Percentiles rank a stretch among this genome's conserved stretches.
phyloP scores from a whole-genome alignment of 2,113 vertebrate genomes.

The Mellivora capensis region DNA sequence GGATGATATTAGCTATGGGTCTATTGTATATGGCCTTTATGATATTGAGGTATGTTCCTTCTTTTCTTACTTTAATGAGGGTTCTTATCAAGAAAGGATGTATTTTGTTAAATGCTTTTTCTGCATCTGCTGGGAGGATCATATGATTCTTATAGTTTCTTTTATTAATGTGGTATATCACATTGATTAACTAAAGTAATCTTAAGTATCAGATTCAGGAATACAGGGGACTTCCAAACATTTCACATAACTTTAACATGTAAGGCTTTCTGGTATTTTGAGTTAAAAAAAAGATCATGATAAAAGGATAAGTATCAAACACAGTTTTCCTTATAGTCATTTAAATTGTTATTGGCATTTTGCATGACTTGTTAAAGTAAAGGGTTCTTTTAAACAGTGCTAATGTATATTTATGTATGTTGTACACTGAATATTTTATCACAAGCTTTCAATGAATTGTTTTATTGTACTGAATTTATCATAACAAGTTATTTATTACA shows the following conservation, averaged over 20 bases:
- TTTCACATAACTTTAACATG: constrained; percentile 20
- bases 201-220: not conserved
- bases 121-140: not conserved
- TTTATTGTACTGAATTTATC: constrained; percentile 63
- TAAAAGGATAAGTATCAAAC: not conserved
- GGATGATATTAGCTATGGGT: not conserved
- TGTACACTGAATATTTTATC: constrained; percentile 60
- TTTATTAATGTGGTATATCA: not conserved
- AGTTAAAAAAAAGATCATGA: constrained; percentile 5
- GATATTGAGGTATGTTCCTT: not conserved
- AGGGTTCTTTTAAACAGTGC: constrained; percentile 37
- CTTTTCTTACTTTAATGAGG: not conserved
- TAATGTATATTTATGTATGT: constrained; percentile 43
- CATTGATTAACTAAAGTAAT: not conserved
- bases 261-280: not conserved
- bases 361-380: constrained; percentile 33
- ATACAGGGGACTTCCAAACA: not conserved
- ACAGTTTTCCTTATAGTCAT: not conserved
- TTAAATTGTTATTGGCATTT: constrained; percentile 30
- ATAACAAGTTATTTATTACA: constrained; percentile 55
- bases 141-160: not conserved
- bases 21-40: not conserved
- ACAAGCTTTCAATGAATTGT: constrained; percentile 62
- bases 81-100: not conserved
- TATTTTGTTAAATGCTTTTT: not conserved